These are phyloP conservation scores for Dicentrarchus labrax DNA, from an alignment of 2,113 vertebrate genomes.

Conservation along the genomic window DNA sequence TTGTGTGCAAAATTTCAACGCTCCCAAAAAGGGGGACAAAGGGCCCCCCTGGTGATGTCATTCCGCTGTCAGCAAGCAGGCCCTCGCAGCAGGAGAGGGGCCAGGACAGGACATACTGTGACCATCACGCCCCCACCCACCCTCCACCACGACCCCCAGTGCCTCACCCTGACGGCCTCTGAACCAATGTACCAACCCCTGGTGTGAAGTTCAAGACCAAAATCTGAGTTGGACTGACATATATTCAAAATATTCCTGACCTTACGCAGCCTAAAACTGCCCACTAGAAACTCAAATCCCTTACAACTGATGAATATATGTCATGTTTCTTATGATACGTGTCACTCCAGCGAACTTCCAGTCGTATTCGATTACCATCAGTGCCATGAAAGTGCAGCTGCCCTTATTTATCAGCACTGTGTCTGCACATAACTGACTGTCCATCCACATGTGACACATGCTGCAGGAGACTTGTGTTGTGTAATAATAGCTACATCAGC, in stretches of 20 bases:
- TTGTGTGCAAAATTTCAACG: constrained; percentile 83
- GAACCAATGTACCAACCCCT: constrained; percentile 9
- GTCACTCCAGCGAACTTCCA: constrained; percentile 55
- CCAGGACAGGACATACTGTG: constrained; percentile 65
- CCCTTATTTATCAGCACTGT: constrained; percentile 61
- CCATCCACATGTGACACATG: constrained; percentile 40
- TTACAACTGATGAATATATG: constrained; percentile 33
- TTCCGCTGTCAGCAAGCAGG: constrained; percentile 78
- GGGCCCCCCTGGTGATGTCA: constrained; percentile 81
- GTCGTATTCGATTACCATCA: constrained; percentile 59
- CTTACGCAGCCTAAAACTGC: constrained; percentile 44
- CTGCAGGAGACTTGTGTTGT: constrained; percentile 28
- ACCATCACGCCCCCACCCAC: constrained; percentile 36
- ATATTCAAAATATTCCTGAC: constrained; percentile 42
- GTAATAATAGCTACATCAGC: constrained; percentile 1
- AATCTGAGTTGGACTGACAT: constrained; percentile 27
- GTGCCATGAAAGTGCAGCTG: constrained; percentile 71
- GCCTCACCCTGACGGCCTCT: constrained; percentile 38
- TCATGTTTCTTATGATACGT: constrained; percentile 53
- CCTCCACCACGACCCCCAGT: constrained; percentile 9
- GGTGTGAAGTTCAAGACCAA: constrained; percentile 52
- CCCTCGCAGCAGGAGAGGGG: constrained; percentile 56
- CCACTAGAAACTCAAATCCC: constrained; percentile 12
- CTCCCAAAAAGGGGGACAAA: constrained; percentile 72
- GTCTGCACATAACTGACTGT: constrained; percentile 43